Conservation (phyloP, 1,140 invertebrate genomes). For the Rhizoglyphus robini region DNA sequence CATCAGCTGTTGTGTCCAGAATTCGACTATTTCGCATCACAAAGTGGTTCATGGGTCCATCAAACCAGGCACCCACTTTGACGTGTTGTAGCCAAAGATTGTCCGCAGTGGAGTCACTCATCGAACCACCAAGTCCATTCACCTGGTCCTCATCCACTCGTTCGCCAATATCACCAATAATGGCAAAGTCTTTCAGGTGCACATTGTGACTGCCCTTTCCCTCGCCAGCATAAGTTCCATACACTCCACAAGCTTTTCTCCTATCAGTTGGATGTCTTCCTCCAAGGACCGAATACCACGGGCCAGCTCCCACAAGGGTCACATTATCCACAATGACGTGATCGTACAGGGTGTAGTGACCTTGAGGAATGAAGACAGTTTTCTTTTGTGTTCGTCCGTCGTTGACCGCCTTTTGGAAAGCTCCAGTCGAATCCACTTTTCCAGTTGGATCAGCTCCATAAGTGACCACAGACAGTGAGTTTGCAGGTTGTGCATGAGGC, state of each 20-base stretch:
- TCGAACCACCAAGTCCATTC: slow-evolving; percentile 5
- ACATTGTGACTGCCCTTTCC: not conserved
- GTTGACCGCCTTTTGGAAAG: slow-evolving; percentile 4
- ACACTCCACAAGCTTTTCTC: not conserved
- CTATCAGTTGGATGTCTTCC: not conserved
- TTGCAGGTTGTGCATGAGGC: not conserved
- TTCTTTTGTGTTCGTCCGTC: not conserved
- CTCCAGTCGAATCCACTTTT: not conserved
- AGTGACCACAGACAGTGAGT: not conserved
- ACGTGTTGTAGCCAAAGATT: slow-evolving; percentile 16
- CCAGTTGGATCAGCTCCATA: slow-evolving; percentile 6
- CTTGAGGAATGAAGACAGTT: slow-evolving; percentile 7
- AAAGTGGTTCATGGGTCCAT: slow-evolving; percentile 7
- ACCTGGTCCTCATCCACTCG: not conserved
- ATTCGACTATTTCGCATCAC: not conserved
- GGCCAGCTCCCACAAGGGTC: not conserved
- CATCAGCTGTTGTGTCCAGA: slow-evolving; percentile 13
- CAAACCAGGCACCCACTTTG: slow-evolving; percentile 9
- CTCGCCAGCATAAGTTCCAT: not conserved
- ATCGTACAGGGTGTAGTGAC: not conserved
- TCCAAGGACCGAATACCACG: slow-evolving; percentile 5
- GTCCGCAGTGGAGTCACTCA: not conserved
- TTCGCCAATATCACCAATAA: slow-evolving; percentile 5
- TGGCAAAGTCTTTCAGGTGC: not conserved
- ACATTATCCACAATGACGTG: slow-evolving; percentile 11